phyloP scores from a whole-genome alignment of 2,113 vertebrate genomes.

The Caretta caretta region DNA sequence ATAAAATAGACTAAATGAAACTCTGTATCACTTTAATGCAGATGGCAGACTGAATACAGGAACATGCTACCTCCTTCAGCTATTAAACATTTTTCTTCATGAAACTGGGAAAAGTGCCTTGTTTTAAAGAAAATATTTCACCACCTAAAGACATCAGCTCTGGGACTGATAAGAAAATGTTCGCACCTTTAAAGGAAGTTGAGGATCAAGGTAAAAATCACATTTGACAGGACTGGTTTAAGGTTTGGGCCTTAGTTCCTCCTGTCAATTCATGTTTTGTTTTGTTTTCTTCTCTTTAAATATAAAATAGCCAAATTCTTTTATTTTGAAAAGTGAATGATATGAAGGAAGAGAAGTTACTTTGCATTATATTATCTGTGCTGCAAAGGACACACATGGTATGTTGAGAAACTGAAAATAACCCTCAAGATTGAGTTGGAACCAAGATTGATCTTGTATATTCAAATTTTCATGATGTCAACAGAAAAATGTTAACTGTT shows the following conservation, averaged over 20 bases:
- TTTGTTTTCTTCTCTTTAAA: background rate
- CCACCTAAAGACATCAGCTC: background rate
- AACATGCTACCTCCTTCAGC: background rate
- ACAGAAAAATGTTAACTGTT: background rate
- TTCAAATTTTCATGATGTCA: background rate
- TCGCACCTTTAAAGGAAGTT: background rate
- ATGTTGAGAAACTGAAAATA: background rate
- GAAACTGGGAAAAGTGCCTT: background rate
- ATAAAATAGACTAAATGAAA: constrained; percentile 10
- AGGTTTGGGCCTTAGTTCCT: background rate
- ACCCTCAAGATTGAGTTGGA: background rate
- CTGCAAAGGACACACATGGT: background rate
- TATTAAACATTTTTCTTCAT: background rate
- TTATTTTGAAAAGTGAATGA: background rate
- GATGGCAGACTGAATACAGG: background rate
- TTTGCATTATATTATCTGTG: background rate
- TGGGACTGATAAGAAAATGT: background rate
- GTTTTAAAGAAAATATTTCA: background rate
- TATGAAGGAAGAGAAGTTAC: background rate
- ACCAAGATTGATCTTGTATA: background rate
- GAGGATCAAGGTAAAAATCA: background rate
- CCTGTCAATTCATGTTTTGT: background rate
- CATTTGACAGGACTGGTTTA: background rate
- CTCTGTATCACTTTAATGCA: background rate
- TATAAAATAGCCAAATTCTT: background rate